phyloP scores from a whole-genome alignment of 2,113 vertebrate genomes.

The Lipophrys pholis region DNA sequence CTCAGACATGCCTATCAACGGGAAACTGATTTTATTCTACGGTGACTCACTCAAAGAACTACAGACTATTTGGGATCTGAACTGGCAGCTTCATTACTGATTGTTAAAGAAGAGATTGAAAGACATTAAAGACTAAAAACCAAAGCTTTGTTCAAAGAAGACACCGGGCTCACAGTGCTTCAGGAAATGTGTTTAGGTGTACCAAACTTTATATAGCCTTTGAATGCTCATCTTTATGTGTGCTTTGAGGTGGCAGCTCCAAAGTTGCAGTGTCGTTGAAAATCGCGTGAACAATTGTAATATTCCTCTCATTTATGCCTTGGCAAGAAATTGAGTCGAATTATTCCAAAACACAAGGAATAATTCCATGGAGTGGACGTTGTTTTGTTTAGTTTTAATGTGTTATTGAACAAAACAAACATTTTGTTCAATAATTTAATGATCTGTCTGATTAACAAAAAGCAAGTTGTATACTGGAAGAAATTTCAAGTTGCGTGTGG shows the following conservation, averaged over 20 bases:
- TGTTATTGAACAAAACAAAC: background rate
- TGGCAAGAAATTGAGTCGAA: background rate
- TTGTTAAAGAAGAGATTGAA: constrained; percentile 2
- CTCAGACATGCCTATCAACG: background rate
- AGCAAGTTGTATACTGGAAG: too few relatives aligned
- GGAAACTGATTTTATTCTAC: background rate
- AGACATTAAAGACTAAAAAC: constrained; percentile 7
- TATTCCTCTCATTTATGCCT: background rate
- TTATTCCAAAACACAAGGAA: background rate
- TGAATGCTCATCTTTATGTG: background rate
- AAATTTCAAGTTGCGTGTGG: background rate
- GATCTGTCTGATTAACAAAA: background rate
- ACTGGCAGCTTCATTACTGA: background rate
- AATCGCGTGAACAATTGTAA: background rate
- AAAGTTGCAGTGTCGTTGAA: background rate
- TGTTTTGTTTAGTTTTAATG: background rate
- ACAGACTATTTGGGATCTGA: background rate
- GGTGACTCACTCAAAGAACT: background rate
- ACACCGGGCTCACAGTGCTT: background rate
- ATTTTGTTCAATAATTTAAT: constrained; percentile 4
- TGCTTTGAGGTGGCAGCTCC: background rate
- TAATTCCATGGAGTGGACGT: background rate
- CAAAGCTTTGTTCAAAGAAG: background rate
- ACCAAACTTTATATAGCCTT: background rate
- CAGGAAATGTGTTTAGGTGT: background rate